These are phyloP conservation scores for Chitala chitala DNA, from an alignment of 2,113 vertebrate species.

Conservation along the genomic window DNA sequence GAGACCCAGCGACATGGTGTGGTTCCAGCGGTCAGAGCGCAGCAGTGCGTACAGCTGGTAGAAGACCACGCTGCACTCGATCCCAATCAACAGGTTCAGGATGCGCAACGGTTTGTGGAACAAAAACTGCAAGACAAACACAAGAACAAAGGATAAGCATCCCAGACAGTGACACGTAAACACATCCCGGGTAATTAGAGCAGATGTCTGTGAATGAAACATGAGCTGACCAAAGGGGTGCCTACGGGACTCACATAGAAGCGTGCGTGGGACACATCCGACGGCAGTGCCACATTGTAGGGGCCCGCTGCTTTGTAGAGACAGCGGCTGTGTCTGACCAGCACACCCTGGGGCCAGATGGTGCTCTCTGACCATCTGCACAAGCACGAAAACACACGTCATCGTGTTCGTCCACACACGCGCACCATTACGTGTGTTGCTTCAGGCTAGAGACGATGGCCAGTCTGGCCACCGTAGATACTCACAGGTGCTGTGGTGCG, in stretches of 20 bases:
- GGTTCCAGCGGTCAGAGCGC: conserved; percentile 96
- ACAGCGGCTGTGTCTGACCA: conserved; percentile 90
- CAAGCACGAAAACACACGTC: conserved; percentile 13
- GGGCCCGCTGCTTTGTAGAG: conserved; percentile 92
- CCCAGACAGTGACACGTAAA: no score
- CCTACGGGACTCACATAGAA: conserved; percentile 90
- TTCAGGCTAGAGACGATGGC: no score
- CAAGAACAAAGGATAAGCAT: not conserved
- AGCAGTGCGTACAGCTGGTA: conserved; percentile 95
- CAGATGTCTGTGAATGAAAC: no score
- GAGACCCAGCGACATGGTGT: conserved; percentile 93
- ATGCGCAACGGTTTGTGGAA: conserved; percentile 97
- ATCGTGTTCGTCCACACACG: not conserved
- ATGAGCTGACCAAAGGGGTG: no score
- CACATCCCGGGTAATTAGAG: no score
- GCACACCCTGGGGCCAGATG: conserved; percentile 94
- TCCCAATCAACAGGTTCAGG: conserved; percentile 91
- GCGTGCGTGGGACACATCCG: conserved; percentile 91
- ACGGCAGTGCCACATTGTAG: conserved; percentile 95
- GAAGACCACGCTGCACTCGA: conserved; percentile 89
- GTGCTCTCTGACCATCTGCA: conserved; percentile 92
- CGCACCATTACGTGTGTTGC: not conserved
- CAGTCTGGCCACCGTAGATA: conserved; percentile 27
- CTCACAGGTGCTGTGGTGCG: conserved; percentile 95
- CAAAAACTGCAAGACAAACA: conserved; percentile 71